Conservation (phyloP, 2,888 invertebrate genomes). For the Globia sparganii region DNA sequence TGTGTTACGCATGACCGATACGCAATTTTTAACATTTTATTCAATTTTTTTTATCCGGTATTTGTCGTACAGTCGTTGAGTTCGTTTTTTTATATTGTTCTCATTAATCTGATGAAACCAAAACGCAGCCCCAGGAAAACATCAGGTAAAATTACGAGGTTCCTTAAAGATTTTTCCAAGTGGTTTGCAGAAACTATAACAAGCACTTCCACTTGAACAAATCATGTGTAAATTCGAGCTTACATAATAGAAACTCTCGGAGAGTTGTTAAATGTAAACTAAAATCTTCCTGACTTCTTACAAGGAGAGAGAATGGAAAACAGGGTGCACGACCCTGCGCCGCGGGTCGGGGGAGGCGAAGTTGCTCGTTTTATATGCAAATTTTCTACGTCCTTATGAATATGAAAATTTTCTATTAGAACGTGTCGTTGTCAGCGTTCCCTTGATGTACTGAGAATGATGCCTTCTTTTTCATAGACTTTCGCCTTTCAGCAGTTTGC, state of each 20-base stretch:
- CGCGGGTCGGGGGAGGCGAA: slow-evolving; percentile 78
- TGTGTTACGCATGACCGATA: slow-evolving; percentile 47
- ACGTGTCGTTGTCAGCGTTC: slow-evolving; percentile 89
- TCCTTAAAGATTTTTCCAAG: slow-evolving; percentile 27
- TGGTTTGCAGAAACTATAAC: slow-evolving; percentile 51
- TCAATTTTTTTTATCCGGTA: slow-evolving; percentile 41
- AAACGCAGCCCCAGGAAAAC: slow-evolving; percentile 12
- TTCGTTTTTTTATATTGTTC: slow-evolving; percentile 47
- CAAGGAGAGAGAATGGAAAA: slow-evolving; percentile 83
- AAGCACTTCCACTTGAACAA: slow-evolving; percentile 57
- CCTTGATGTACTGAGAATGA: slow-evolving; percentile 82
- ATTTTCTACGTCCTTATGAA: slow-evolving; percentile 89
- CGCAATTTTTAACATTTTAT: slow-evolving; percentile 55
- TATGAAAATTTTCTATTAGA: slow-evolving; percentile 91
- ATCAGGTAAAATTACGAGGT: slow-evolving; percentile 6
- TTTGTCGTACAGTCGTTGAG: slow-evolving; percentile 44
- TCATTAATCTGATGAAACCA: slow-evolving; percentile 37
- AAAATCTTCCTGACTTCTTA: slow-evolving; percentile 79
- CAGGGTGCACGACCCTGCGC: slow-evolving; percentile 81
- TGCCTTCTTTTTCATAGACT: slow-evolving; percentile 78
- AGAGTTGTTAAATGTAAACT: slow-evolving; percentile 75
- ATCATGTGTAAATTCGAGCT: slow-evolving; percentile 67
- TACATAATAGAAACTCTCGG: slow-evolving; percentile 62
- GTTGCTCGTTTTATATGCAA: slow-evolving; percentile 90
- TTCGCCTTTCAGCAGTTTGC: slow-evolving; percentile 78